Base-by-base conservation (phyloP, 2,888 invertebrate species). In the Agriopis marginaria region DNA sequence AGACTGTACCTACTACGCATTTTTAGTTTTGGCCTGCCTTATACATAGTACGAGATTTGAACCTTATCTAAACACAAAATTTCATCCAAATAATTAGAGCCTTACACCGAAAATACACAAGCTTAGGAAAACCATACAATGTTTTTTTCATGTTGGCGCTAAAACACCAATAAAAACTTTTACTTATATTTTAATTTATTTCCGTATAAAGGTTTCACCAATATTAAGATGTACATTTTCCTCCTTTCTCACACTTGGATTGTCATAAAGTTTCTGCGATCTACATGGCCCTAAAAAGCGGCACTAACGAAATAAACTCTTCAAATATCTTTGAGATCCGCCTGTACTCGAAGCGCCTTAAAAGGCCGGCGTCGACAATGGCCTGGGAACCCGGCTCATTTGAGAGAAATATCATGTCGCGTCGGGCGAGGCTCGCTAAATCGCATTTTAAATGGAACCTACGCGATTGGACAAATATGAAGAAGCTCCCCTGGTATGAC, bases 311-410 rank as follows among this genome's bases (percentile, higher is more conserved):
- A 23, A 62, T 53, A 62, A 45, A 32, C 62, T 61, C 49, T 40
- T 42, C 50, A 3, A 42, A 68, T 65, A 69, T 61, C 61, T 91
- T 88, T 88, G 81, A 82, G 86, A 90, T 85, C 92, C 84, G 87
- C 90, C 93, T 91, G 91, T 92, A 89, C 83, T 79, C 77, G 77
- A 77, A 75, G 76, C 75, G 82, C 93, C 92, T 83, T 93, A 92
- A 87, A 93, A 88, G 93, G 93, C 83, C 83, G 81, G 77, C 82
- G 86, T 89, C 90, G 87, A 93, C 93, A 94, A 94, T 93, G 86
- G 89, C 89, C 85, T 93, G 93, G 92, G 93, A 94, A 94, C 93
- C 85, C 82, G 84, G 90, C 93, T 94, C 93, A 93, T 94, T 94
- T 94, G 90, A 91, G 87, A 89, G 91, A 90, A 92, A 92, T 92